Evolutionary conservation across 30 jellyfish, hydroid and myxozoan genomes (phyloP).

Genomic region (Pseudorhiza aurosa): DNA sequence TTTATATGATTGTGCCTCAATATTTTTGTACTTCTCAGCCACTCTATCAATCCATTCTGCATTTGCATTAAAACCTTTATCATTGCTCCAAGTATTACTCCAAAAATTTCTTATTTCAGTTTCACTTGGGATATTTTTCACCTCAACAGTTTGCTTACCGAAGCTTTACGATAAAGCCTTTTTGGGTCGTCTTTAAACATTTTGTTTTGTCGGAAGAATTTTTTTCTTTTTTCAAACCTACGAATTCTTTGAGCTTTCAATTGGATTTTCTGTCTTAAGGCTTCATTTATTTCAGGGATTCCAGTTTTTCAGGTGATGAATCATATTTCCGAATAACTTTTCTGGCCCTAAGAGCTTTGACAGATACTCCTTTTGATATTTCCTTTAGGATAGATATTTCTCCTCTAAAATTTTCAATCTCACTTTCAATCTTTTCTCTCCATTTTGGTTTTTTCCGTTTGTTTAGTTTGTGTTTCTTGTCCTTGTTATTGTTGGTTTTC

Average conservation of each 20-base stretch:
- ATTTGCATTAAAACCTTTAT: background rate
- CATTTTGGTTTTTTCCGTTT: too few species aligned
- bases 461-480: too few species aligned
- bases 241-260: slow-evolving; percentile 1
- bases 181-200: slow-evolving; percentile 11
- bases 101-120: background rate
- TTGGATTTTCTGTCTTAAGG: background rate
- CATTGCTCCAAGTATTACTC: background rate
- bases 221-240: background rate
- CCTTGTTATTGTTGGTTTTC: too few species aligned
- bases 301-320: too few species aligned
- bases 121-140: slow-evolving; percentile 11
- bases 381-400: too few species aligned
- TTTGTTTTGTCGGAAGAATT: background rate
- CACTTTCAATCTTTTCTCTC: too few species aligned
- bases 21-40: background rate
- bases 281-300: too few species aligned
- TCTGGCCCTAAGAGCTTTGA: too few species aligned
- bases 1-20: too few species aligned
- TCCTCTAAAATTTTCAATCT: too few species aligned
- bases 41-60: background rate
- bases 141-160: background rate
- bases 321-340: too few species aligned
- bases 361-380: too few species aligned
- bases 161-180: slow-evolving; percentile 10